phyloP scores from a whole-genome alignment of 1,140 invertebrate species.

The Saccostrea glomerata region DNA sequence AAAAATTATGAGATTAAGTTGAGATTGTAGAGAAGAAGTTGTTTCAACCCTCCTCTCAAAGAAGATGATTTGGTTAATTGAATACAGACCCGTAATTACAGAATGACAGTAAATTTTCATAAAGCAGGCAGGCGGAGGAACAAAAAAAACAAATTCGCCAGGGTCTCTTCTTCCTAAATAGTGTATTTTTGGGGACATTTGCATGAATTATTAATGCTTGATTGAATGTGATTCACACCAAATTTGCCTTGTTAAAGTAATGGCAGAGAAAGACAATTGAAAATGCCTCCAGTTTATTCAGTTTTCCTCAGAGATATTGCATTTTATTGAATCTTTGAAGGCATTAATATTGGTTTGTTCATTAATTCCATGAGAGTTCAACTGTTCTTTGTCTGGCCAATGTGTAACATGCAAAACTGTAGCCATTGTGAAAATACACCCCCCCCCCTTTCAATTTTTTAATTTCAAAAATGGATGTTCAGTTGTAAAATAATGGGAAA shows the following conservation, averaged over 20 bases:
- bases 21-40: background rate
- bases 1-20: constrained; percentile 29
- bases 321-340: constrained; percentile 33
- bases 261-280: constrained; percentile 23
- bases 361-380: background rate
- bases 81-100: constrained; percentile 28
- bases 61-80: constrained; percentile 15
- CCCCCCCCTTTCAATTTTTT: no score
- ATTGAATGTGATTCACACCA: constrained; percentile 38
- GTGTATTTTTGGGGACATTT: constrained; percentile 35
- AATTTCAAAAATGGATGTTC: no score
- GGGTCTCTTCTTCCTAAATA: constrained; percentile 29
- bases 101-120: constrained; percentile 16
- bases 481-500: no score
- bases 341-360: constrained; percentile 34
- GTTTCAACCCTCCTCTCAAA: background rate
- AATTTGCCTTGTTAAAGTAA: constrained; percentile 32
- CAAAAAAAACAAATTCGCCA: constrained; percentile 27
- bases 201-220: constrained; percentile 36
- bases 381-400: constrained; percentile 19
- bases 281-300: constrained; percentile 26
- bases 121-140: constrained; percentile 27
- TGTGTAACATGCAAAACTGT: background rate
- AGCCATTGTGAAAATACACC: background rate
- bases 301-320: constrained; percentile 15